phyloP scores from a whole-genome alignment of 2,888 invertebrate genomes.

The Cecidostiba fungosa region DNA sequence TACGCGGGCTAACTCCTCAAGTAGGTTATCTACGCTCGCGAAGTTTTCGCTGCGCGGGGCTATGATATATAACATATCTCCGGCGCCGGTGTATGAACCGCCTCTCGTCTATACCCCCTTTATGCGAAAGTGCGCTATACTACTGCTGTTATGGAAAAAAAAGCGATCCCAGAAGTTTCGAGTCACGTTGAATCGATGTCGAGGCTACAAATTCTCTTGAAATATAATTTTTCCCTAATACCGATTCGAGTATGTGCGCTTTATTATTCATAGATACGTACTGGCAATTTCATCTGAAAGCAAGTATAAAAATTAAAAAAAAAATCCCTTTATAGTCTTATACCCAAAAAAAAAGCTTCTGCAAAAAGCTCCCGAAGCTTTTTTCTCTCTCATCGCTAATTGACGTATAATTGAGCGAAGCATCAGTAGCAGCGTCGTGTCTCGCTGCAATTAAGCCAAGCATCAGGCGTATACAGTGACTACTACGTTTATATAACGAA shows the following conservation, averaged over 20 bases:
- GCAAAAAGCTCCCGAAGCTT: not conserved
- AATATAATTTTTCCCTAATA: constrained; percentile 47
- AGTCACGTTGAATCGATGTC: constrained; percentile 52
- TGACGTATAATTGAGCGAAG: constrained; percentile 62
- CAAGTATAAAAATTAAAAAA: no score
- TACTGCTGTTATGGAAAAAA: no score
- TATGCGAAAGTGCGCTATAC: constrained; percentile 26
- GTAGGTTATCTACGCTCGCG: constrained; percentile 80
- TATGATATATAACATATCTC: constrained; percentile 68
- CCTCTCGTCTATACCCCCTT: not conserved
- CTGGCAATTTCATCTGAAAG: not conserved
- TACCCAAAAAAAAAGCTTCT: not conserved
- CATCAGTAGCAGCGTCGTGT: constrained; percentile 65
- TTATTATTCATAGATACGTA: not conserved
- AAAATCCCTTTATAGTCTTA: no score
- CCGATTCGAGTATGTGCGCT: not conserved
- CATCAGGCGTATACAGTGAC: constrained; percentile 65
- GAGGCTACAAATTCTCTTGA: constrained; percentile 49
- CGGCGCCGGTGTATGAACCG: not conserved
- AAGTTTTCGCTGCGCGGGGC: constrained; percentile 73
- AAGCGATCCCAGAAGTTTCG: constrained; percentile 66
- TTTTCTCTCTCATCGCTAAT: constrained; percentile 54
- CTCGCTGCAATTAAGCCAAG: constrained; percentile 74
- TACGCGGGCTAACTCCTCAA: constrained; percentile 80
- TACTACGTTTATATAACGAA: constrained; percentile 68